Evolutionary conservation across 2,888 invertebrate species (phyloP).

Genomic region (Seira ritae): DNA sequence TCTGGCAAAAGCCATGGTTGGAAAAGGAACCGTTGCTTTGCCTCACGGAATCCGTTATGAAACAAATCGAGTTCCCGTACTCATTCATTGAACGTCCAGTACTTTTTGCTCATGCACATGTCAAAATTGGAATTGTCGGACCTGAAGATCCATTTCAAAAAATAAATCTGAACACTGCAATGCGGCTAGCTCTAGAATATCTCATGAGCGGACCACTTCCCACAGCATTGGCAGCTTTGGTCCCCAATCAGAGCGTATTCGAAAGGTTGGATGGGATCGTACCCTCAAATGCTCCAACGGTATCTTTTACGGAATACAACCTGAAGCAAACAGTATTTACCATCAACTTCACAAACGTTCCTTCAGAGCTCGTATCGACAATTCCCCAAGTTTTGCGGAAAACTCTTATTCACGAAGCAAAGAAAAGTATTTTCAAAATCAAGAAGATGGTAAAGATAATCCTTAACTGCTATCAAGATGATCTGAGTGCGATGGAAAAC

Average conservation of each 20-base stretch:
- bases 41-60: background rate
- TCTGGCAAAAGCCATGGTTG: slow-evolving; percentile 52
- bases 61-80: slow-evolving; percentile 41
- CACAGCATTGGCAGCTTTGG: background rate
- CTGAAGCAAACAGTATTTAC: slow-evolving; percentile 40
- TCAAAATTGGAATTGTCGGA: slow-evolving; percentile 50
- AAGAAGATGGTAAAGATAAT: slow-evolving; percentile 40
- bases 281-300: background rate
- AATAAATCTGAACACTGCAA: slow-evolving; percentile 30
- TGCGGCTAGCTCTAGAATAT: slow-evolving; percentile 51
- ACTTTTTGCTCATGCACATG: slow-evolving; percentile 20
- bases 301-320: slow-evolving; percentile 22
- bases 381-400: slow-evolving; percentile 34
- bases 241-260: background rate
- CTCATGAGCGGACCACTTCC: slow-evolving; percentile 31
- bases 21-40: background rate
- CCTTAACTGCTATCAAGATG: slow-evolving; percentile 33
- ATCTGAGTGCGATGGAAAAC: slow-evolving; percentile 50
- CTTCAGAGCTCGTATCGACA: slow-evolving; percentile 14
- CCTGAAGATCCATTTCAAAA: slow-evolving; percentile 23
- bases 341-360: slow-evolving; percentile 44
- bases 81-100: slow-evolving; percentile 22
- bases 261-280: background rate
- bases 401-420: slow-evolving; percentile 17
- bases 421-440: slow-evolving; percentile 15